Base-by-base conservation (phyloP, 2,797 vertebrate species). In the Galagoides demidoff region DNA sequence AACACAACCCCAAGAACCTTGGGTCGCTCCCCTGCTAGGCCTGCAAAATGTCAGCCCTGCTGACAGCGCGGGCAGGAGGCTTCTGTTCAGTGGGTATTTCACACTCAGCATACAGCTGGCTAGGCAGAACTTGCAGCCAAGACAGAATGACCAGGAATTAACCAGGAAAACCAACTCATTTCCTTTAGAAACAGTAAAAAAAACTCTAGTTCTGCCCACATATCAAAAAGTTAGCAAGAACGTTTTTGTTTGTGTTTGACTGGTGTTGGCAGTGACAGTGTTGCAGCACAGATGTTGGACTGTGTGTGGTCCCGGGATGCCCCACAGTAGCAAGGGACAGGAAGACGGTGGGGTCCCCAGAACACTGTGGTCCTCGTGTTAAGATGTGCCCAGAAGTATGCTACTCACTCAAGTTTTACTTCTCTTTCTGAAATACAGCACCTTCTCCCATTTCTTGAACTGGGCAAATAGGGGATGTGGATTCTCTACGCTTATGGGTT, bases 121-220 rank as follows among this genome's bases (percentile, higher is more conserved):
- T 74, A 23, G 57, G 29, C 29, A 78, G 49, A 11, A 66, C 9
- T 89, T 37, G 70, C 20, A 19, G 19, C n/a, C 27, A 17, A 86
- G 49, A 17, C 37, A 45, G 85, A 76, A 83, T 77, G 52, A 92
- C 13, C 68, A 49, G 37, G 74, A 94, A 85, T 45, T 76, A 61
- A 2, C 70, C 37, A 19, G 59, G 77, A 85, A 92, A 45, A 89
- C 16, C 71, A 45, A 92, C 34, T 39, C 25, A 55, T 61, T 92
- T 93, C 85, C 77, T 63, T 86, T 23, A 25, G 92, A 92, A 89
- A 63, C 12, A 49, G 52, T 25, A 82, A 84, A 87, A 87, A 43
- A 88, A 61, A 6, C 19, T 66, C 45, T 20, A 49, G 27, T 22
- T 95, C 71, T 73, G 34, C 68, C 85, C 74, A 92, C 12, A 81